Base-by-base conservation (phyloP, 1,140 invertebrate species). In the Drosophila triauraria region DNA sequence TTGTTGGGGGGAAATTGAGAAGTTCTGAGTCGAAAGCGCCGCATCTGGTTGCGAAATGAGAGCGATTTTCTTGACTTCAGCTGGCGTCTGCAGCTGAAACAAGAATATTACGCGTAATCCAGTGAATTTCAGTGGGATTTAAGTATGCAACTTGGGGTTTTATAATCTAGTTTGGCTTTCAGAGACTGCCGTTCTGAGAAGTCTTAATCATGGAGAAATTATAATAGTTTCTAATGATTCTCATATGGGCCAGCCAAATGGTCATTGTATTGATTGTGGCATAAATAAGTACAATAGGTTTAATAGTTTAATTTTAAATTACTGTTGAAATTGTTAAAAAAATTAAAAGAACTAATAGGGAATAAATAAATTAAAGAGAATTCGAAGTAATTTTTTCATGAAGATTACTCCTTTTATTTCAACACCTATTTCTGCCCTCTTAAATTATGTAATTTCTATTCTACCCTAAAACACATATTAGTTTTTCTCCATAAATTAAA, bases 11-110 rank as follows among this genome's bases (percentile, higher is more conserved):
- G n/a, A 72, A 59, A 58, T 20, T 72, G 54, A 48, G 69, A 48
- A 48, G 43, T 30, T 20, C 10, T 35, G 44, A 42, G 10, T 25
- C 47, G 32, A 40, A 48, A 47, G 53, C 60, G 40, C 46, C 65
- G 54, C 67, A 80, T 75, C 78, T 63, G 69, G 69, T 61, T 74
- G 71, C 71, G 69, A 75, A 62, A 71, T 63, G 43, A 13, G 61
- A 74, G 48, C 32, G 43, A 2, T 30, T 43, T 20, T 9, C 20
- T 35, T n/a, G 57, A 60, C 67, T 60, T 58, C 38, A 71, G 23
- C 46, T 71, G 67, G 69, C 69, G 69, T 72, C 67, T 71, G 23
- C 46, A 17, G 44, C 27, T 17, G 53, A 13, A 60, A 72, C 27
- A n/a, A 38, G 48, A 38, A 67, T 40, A 30, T 50, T 59, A 50